Evolutionary conservation across 1,140 invertebrate species (phyloP).

Genomic region (Branchinecta lynchi): DNA sequence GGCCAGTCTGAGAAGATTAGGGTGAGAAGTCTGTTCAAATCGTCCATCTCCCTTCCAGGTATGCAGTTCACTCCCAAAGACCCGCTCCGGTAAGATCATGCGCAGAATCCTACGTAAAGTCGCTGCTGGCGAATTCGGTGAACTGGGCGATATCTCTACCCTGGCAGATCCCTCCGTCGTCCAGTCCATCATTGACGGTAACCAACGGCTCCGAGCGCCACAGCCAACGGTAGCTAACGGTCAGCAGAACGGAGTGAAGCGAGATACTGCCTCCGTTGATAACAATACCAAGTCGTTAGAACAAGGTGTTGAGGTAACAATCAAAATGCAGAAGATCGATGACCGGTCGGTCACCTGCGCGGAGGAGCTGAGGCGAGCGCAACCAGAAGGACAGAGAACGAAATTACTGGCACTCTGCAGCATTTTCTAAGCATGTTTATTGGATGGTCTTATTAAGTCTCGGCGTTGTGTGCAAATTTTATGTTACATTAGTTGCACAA

Average conservation of each 20-base stretch:
- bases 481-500: too few species aligned
- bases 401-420: neutral
- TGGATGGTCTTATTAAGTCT: too few species aligned
- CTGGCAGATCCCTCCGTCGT: slow-evolving; percentile 26
- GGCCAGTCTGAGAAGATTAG: too few species aligned
- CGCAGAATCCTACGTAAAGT: slow-evolving; percentile 82
- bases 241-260: neutral
- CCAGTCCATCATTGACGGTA: slow-evolving; percentile 18
- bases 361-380: neutral
- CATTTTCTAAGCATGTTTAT: neutral
- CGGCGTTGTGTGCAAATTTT: too few species aligned
- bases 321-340: neutral
- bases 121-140: slow-evolving; percentile 55
- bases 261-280: neutral
- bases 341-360: neutral
- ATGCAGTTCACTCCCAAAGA: slow-evolving; percentile 59
- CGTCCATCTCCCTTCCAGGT: neutral
- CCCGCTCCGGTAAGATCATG: slow-evolving; percentile 96
- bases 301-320: too few species aligned
- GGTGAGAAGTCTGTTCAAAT: too few species aligned
- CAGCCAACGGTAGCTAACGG: neutral
- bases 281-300: too few species aligned
- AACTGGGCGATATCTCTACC: slow-evolving; percentile 85
- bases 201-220: neutral
- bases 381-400: neutral